These are phyloP conservation scores for Drosophila ambigua DNA, from an alignment of 1,140 invertebrate species.

Conservation along the genomic window DNA sequence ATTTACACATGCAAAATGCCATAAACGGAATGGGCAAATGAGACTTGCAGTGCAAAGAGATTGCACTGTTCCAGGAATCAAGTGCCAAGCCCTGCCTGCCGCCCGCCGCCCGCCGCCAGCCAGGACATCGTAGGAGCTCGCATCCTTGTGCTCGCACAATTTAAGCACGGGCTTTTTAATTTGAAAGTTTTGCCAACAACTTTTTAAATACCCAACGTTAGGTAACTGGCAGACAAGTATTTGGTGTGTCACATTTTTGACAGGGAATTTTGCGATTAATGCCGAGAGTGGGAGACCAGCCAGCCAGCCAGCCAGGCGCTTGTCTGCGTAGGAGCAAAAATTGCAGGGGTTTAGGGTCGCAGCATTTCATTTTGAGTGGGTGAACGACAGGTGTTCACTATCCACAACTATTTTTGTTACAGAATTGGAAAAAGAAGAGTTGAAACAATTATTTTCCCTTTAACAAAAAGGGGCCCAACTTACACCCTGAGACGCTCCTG, in stretches of 20 bases:
- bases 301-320: no score
- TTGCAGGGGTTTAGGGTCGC: neutral
- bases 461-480: neutral
- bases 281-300: neutral
- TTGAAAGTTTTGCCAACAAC: slow-evolving; percentile 73
- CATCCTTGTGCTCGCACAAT: slow-evolving; percentile 39
- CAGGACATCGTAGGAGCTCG: neutral
- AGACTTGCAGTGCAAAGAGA: slow-evolving; percentile 2
- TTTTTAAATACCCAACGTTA: slow-evolving; percentile 70
- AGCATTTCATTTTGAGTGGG: neutral
- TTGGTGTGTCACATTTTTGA: slow-evolving; percentile 52
- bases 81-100: slow-evolving; percentile 26
- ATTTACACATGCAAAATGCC: slow-evolving; percentile 62
- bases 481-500: slow-evolving; percentile 32
- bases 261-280: slow-evolving; percentile 15
- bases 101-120: neutral
- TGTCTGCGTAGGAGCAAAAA: neutral
- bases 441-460: neutral
- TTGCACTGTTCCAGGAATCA: slow-evolving; percentile 24
- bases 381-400: neutral
- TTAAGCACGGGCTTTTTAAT: slow-evolving; percentile 65
- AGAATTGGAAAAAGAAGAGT: neutral
- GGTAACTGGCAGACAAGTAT: slow-evolving; percentile 45
- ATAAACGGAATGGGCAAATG: slow-evolving; percentile 19
- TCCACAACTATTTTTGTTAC: no score